Evolutionary conservation across 53 echinoderm and acorn worm species (phyloP).

Genomic region (Luidia sarsii): DNA sequence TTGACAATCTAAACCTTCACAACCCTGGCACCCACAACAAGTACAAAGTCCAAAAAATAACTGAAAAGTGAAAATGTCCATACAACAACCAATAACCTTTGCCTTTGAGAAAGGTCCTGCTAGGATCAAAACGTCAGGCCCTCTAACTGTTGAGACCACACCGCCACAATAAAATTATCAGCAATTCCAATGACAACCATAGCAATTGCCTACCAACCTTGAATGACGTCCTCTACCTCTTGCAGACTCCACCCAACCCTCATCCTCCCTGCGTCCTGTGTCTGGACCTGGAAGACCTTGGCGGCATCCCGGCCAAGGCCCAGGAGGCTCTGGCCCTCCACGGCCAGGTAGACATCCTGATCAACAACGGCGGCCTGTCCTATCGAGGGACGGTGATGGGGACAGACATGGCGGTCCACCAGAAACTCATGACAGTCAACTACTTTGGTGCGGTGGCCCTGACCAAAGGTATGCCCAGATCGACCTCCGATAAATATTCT

Average conservation of each 20-base stretch:
- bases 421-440: constrained; percentile 88
- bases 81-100: too few species aligned
- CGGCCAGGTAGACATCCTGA: constrained; percentile 74
- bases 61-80: too few species aligned
- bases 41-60: too few species aligned
- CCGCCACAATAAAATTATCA: too few species aligned
- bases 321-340: constrained; percentile 64
- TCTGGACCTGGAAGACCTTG: constrained; percentile 73
- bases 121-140: too few species aligned
- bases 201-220: not conserved
- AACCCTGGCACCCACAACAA: too few species aligned
- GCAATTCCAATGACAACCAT: too few species aligned
- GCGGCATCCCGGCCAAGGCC: constrained; percentile 57
- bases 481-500: too few species aligned
- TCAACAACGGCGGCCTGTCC: constrained; percentile 89
- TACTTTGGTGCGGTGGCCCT: constrained; percentile 90
- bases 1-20: too few species aligned
- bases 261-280: constrained; percentile 69
- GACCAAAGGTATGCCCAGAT: constrained; percentile 84
- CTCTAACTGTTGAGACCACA: too few species aligned
- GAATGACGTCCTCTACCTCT: not conserved
- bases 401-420: constrained; percentile 75
- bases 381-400: constrained; percentile 69
- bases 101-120: too few species aligned
- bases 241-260: constrained; percentile 10